Base-by-base conservation (phyloP, 2,888 invertebrate species). In the Cantharis flavilabris region DNA sequence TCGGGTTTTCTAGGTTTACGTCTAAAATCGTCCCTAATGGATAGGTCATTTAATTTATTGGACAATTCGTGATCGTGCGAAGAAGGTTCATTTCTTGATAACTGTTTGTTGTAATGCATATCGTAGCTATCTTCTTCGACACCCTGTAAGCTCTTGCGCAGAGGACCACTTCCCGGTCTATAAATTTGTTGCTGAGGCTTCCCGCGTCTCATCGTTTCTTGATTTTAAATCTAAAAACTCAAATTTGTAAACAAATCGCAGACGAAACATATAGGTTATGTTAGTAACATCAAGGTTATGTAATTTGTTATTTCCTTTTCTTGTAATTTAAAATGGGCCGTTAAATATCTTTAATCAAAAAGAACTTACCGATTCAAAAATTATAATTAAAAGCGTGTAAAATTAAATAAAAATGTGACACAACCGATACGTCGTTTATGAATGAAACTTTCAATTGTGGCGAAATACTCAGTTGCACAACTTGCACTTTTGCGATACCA, bases 161-260 rank as follows among this genome's bases (percentile, higher is more conserved):
- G 88, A 81, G 93, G 93, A 81, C 94, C 94, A 90, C 94, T 94
- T 83, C 94, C 94, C 86, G 94, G 94, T 87, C 92, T 92, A 85
- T 95, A 95, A 80, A 94, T 89, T 88, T 91, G 91, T 88, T 93
- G 92, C 85, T 92, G 92, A 84, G 93, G 93, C 89, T 93, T 93
- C 87, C 91, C 91, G 82, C 90, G 89, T 88, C 90, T 91, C 90
- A 88, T 89, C 83, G 84, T 88, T 81, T 78, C 81, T 81, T 73
- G 63, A 71, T 16, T 71, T 72, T 49, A 62, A 11, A 71, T 62
- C 78, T 79, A 26, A 18, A 76, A 76, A 63, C 33, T 72, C 18
- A 69, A 13, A 9, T 69, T 69, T 26, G 14, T 14, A 28, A 63
- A 23, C 49, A 14, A 65, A 30, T 26, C 11, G 18, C 69, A 62